Percentiles rank a stretch among this genome's conserved stretches.
Evolutionary conservation across 2,797 vertebrate species (phyloP).

Genomic region (Sebastes cheni): DNA sequence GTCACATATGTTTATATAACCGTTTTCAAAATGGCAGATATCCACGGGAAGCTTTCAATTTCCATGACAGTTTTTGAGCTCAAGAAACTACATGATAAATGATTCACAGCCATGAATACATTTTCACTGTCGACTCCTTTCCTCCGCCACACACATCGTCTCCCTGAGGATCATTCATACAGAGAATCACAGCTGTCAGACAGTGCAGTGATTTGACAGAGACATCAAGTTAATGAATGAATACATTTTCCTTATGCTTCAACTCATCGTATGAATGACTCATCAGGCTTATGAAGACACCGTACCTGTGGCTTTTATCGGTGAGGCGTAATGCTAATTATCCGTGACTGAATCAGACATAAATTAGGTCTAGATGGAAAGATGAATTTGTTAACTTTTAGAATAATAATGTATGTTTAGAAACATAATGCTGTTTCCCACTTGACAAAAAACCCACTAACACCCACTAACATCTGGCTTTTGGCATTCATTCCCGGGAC

Average conservation of each 20-base stretch:
- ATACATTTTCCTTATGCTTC: slow-evolving; percentile 27
- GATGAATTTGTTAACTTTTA: neutral
- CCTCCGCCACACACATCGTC: neutral
- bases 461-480: neutral
- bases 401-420: neutral
- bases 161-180: slow-evolving; percentile 4
- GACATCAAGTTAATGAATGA: slow-evolving; percentile 41
- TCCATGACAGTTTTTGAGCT: neutral
- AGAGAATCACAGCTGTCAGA: slow-evolving; percentile 42
- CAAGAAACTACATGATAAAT: neutral
- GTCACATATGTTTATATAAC: neutral
- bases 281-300: neutral
- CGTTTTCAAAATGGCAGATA: neutral
- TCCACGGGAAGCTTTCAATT: neutral
- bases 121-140: neutral
- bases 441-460: neutral
- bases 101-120: slow-evolving; percentile 15
- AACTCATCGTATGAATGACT: slow-evolving; percentile 42
- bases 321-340: neutral
- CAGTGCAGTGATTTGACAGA: slow-evolving; percentile 13
- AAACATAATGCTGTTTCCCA: neutral
- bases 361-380: neutral
- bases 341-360: neutral
- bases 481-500: neutral
- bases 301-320: slow-evolving; percentile 12